Evolutionary conservation across 2,888 invertebrate species (phyloP).

Genomic region (Calameuta filiformis): DNA sequence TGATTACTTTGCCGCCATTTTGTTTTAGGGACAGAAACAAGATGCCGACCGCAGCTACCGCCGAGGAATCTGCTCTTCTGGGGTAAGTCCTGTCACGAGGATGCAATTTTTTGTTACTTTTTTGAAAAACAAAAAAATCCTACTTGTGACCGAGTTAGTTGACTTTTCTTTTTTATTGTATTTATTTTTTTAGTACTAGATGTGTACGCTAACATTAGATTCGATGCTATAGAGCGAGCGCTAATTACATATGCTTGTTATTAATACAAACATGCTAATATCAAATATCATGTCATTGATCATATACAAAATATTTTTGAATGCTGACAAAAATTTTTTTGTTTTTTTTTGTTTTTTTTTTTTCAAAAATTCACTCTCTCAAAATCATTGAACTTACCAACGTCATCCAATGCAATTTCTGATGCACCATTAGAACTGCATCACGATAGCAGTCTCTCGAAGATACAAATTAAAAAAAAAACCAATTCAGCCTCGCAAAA

Average conservation of each 20-base stretch:
- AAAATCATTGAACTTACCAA: not conserved
- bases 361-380: constrained; percentile 18
- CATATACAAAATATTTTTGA: not conserved
- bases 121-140: not conserved
- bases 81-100: constrained; percentile 76
- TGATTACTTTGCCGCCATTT: constrained; percentile 63
- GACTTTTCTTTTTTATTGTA: too few relatives aligned
- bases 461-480: not conserved
- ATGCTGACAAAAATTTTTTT: constrained; percentile 2
- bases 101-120: not conserved
- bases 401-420: not conserved
- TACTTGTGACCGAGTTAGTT: not conserved
- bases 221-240: not conserved
- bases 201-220: not conserved
- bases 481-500: not conserved
- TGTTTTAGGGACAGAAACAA: constrained; percentile 67
- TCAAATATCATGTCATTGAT: not conserved
- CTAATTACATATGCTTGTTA: not conserved
- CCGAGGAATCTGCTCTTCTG: constrained; percentile 88
- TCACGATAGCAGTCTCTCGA: too few relatives aligned
- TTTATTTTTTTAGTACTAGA: not conserved
- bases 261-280: not conserved
- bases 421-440: not conserved
- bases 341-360: constrained; percentile 13
- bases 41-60: constrained; percentile 78